Conservation (phyloP, 1,140 invertebrate species). For the Philaenus spumarius region DNA sequence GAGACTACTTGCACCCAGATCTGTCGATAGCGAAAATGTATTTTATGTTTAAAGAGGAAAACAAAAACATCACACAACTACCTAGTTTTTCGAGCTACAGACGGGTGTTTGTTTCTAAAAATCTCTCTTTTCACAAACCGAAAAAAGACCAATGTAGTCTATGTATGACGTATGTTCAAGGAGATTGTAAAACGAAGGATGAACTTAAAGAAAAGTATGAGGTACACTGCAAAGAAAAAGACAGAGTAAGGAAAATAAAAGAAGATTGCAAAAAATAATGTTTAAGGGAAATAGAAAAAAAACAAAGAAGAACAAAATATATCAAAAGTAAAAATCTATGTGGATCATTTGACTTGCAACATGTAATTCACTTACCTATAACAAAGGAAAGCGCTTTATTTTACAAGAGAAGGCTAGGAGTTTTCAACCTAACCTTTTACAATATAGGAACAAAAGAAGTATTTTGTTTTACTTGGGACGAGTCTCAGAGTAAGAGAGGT, state of each 20-base stretch:
- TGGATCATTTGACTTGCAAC: neutral
- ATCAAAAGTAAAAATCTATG: neutral
- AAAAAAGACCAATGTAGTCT: neutral
- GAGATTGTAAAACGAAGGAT: neutral
- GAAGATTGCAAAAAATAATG: neutral
- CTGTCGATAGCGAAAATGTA: neutral
- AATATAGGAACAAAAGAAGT: slow-evolving; percentile 1
- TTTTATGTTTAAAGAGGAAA: neutral
- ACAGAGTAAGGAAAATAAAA: neutral
- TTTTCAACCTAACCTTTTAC: slow-evolving; percentile 1
- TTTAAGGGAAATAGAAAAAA: neutral
- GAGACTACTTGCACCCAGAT: neutral
- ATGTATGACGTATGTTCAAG: neutral
- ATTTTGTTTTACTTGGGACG: too few relatives aligned
- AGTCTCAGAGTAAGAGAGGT: neutral
- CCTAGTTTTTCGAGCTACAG: neutral
- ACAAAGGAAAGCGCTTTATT: neutral
- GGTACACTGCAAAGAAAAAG: neutral
- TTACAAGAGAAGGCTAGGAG: neutral
- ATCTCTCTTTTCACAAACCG: neutral
- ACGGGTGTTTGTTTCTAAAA: neutral
- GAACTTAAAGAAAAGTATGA: slow-evolving; percentile 1
- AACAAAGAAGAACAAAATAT: neutral
- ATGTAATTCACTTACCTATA: neutral
- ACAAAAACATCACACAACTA: neutral